Evolutionary conservation across 2,797 vertebrate genomes (phyloP), one percentile per base, ranked within the genome.

Genomic region (Harpagifer antarcticus): DNA sequence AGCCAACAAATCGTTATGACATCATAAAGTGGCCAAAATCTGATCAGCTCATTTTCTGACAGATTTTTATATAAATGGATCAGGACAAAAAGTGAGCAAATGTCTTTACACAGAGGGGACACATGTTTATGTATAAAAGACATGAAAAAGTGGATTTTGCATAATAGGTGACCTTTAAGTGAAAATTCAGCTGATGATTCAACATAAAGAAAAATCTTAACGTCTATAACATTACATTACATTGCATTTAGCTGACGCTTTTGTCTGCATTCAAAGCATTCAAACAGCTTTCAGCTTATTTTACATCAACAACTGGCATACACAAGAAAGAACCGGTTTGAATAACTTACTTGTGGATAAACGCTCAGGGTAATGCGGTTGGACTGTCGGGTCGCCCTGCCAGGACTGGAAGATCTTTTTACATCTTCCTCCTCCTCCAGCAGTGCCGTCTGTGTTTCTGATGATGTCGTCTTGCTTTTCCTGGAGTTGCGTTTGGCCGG

Each of bases 351-450:
- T 43, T 90, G 67, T 70, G 92, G 93, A 70, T 86, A 88, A 40
- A 88, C 44, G 62, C 88, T 85, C 0, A 94, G 72, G 0, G 80
- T 79, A 3, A 86, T 53, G 17, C 68, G 85, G 14, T 57, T 89
- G 40, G 93, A 92, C 45, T 83, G 92, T 44, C 84, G 89, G 2
- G 91, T 92, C 8, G 59, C 66, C 54, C 88, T 90, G 65, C 79
- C 47, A 3, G 87, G 88, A 72, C 86, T 93, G 48, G 79, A 27
- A 23, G 3, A 40, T 9, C 33, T 61, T 65, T 50, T 45, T 58
- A 12, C 69, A 1, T 37, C 33, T 9, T 76, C 76, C 48, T 68
- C 72, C 43, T 74, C 74, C 17, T 90, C 79, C 20, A 53, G 43
- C 43, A 62, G 31, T 3, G 49, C 27, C 0, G 71, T 16, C 47